phyloP scores from a whole-genome alignment of 2,888 invertebrate species.

The Drosophila setosimentum region DNA sequence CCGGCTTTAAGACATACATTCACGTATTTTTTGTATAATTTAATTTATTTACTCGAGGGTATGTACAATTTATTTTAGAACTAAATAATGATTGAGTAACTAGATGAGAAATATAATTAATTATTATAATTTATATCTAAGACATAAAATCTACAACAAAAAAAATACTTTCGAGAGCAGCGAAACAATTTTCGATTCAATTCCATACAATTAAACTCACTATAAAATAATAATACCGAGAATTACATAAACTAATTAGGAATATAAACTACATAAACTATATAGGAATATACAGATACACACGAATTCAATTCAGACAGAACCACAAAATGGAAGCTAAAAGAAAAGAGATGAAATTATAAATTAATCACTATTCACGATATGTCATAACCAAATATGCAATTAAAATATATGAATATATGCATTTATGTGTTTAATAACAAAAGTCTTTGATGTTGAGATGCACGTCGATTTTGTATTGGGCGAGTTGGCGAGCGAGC shows the following conservation, averaged over 20 bases:
- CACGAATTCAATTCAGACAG: conserved; percentile 19
- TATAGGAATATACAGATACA: conserved; percentile 42
- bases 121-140: conserved; percentile 47
- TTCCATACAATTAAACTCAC: conserved; percentile 66
- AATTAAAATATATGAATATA: conserved; percentile 26
- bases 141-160: conserved; percentile 59
- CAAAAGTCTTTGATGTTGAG: conserved; percentile 81
- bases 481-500: conserved; percentile 60
- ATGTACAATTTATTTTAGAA: conserved; percentile 62
- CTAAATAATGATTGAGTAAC: conserved; percentile 61
- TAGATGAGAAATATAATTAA: conserved; percentile 57
- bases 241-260: conserved; percentile 61
- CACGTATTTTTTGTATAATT: conserved; percentile 36
- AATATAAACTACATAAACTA: conserved; percentile 46
- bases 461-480: conserved; percentile 64
- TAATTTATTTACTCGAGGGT: conserved; percentile 60
- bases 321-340: conserved; percentile 8
- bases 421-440: conserved; percentile 44
- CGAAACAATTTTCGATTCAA: conserved; percentile 53
- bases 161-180: conserved; percentile 64
- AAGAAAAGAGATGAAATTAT: conserved; percentile 23
- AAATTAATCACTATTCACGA: conserved; percentile 48
- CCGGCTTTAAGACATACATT: neutral
- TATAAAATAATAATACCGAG: conserved; percentile 73
- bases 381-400: conserved; percentile 45